Percentiles rank a stretch among this genome's conserved stretches.
phyloP scores from a whole-genome alignment of 92 coral and sea anemone genomes.

The Phenganax stokvisi region DNA sequence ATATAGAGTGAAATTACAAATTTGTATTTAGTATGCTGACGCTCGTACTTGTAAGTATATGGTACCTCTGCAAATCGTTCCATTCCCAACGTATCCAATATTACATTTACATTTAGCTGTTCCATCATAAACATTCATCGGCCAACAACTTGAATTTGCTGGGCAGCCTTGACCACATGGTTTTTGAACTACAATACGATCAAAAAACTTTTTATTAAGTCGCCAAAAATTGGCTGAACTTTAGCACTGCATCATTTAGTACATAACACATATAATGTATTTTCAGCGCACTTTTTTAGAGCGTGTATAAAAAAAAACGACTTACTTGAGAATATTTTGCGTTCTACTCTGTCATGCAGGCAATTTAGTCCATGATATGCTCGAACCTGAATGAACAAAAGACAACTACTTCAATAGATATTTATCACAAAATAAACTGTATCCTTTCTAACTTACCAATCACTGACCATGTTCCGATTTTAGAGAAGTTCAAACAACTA shows the following conservation, averaged over 20 bases:
- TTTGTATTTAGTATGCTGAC: too few species aligned
- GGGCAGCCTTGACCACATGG: slow-evolving; percentile 14
- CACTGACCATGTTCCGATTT: too few species aligned
- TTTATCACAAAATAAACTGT: too few species aligned
- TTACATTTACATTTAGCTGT: slow-evolving; percentile 25
- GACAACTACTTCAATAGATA: not conserved
- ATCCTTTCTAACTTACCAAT: too few species aligned
- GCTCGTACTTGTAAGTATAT: too few species aligned
- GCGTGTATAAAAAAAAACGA: not conserved
- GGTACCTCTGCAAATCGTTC: slow-evolving; percentile 30
- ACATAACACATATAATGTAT: not conserved
- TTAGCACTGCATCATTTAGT: not conserved
- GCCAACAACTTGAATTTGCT: slow-evolving; percentile 23
- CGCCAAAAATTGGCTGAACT: not conserved
- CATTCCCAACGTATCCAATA: slow-evolving; percentile 13
- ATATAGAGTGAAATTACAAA: too few species aligned
- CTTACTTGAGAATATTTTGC: slow-evolving; percentile 19
- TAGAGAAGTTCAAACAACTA: not conserved
- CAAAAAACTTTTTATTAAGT: not conserved
- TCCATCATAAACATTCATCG: slow-evolving; percentile 13
- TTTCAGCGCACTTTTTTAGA: too few species aligned
- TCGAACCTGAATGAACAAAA: not conserved
- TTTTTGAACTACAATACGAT: not conserved
- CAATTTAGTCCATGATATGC: slow-evolving; percentile 36
- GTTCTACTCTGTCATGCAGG: slow-evolving; percentile 16